Percentiles rank a stretch among this genome's conserved stretches.
phyloP scores from a whole-genome alignment of 1,140 invertebrate genomes.

The Formica exsecta region DNA sequence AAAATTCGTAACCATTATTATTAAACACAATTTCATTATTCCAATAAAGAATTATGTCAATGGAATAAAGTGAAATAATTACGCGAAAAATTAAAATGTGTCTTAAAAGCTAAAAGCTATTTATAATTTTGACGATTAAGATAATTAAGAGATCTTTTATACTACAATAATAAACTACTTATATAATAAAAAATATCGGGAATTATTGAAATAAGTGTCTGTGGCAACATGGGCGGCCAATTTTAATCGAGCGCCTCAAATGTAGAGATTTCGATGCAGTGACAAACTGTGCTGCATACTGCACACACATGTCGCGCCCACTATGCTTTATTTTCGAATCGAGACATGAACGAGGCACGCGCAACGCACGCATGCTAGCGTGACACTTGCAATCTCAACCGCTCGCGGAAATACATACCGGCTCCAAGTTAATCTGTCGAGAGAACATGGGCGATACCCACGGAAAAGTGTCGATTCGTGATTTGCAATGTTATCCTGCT shows the following conservation, averaged over 20 bases:
- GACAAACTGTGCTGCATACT: conserved; percentile 42
- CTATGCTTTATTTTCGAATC: conserved; percentile 41
- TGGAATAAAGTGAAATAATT: neutral
- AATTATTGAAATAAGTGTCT: conserved; percentile 5
- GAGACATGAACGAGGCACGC: conserved; percentile 26
- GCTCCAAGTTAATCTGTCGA: conserved; percentile 46
- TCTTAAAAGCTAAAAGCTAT: too few species aligned
- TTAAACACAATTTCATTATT: neutral
- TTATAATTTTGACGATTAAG: neutral
- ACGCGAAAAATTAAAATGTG: too few species aligned
- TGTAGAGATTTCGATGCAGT: conserved; percentile 49
- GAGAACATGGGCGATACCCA: conserved; percentile 44
- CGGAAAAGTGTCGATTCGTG: conserved; percentile 58
- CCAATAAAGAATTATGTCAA: neutral
- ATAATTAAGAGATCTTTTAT: too few species aligned
- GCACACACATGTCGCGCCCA: neutral
- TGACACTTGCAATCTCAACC: conserved; percentile 64
- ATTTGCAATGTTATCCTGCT: conserved; percentile 20
- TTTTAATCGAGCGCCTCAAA: conserved; percentile 36
- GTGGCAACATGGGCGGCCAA: neutral
- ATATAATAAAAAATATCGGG: too few species aligned
- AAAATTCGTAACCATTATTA: conserved; percentile 6
- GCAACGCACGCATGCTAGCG: conserved; percentile 59
- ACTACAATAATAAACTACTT: conserved; percentile 48
- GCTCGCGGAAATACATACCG: conserved; percentile 54